Evolutionary conservation across 2,113 vertebrate genomes (phyloP).

Genomic region (Nycticryphes semicollaris): DNA sequence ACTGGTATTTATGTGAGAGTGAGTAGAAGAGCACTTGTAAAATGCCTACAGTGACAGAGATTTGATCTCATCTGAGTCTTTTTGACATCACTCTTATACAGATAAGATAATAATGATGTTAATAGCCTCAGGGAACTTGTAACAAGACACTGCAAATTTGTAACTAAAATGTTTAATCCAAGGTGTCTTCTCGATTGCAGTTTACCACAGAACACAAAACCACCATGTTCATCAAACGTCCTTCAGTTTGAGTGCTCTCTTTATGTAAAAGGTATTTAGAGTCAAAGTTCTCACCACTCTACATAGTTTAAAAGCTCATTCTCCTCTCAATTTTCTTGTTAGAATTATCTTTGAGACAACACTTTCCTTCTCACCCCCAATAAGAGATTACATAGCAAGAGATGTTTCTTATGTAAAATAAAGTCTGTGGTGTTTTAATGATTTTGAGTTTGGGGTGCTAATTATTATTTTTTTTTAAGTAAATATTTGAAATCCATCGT

Average conservation of each 20-base stretch:
- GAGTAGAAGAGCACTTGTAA: background rate
- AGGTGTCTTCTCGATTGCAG: background rate
- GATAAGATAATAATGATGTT: background rate
- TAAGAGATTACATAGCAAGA: background rate
- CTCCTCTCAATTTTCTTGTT: background rate
- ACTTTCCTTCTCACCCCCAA: background rate
- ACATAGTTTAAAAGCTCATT: background rate
- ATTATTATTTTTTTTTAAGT: background rate
- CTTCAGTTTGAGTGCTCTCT: background rate
- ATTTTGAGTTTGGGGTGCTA: background rate
- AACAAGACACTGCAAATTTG: background rate
- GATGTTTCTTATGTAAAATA: background rate
- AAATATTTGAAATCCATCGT: background rate
- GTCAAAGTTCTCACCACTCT: background rate
- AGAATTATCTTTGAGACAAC: background rate
- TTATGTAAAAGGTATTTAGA: background rate
- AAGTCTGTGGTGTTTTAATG: background rate
- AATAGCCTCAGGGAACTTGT: background rate
- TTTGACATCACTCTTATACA: background rate
- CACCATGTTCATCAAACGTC: rapidly evolving
- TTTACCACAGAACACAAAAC: background rate
- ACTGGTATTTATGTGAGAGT: background rate
- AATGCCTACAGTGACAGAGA: background rate
- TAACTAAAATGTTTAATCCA: background rate
- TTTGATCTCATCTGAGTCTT: background rate